These are phyloP conservation scores for Pteruthius melanotis DNA, from an alignment of 2,113 vertebrate species.

Conservation along the genomic window DNA sequence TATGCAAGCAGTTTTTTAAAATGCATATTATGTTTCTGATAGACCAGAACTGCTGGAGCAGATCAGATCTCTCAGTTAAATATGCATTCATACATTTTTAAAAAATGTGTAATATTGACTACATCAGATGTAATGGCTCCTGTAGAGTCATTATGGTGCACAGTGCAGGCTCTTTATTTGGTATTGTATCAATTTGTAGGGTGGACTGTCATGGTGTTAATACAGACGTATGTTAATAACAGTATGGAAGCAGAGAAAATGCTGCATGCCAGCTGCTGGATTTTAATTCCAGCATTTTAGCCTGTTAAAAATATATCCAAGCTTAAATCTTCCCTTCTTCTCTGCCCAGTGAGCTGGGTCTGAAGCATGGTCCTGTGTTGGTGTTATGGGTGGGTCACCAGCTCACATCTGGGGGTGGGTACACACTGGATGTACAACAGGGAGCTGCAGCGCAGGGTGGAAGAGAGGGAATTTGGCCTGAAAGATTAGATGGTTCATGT, in stretches of 20 bases:
- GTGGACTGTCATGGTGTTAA: slow-evolving; percentile 63
- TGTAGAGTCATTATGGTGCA: slow-evolving; percentile 56
- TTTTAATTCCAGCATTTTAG: slow-evolving; percentile 46
- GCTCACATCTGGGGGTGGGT: not conserved
- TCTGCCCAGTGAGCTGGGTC: not conserved
- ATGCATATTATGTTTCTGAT: slow-evolving; percentile 61
- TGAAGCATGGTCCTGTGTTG: rapidly evolving
- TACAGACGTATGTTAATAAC: slow-evolving; percentile 49
- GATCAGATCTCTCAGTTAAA: slow-evolving; percentile 74
- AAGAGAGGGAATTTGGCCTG: not conserved
- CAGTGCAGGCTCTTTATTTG: slow-evolving; percentile 64
- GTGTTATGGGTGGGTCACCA: not conserved
- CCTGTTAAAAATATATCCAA: not conserved
- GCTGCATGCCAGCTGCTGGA: not conserved
- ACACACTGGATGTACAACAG: rapidly evolving
- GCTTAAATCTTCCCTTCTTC: not conserved
- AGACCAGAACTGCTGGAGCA: slow-evolving; percentile 65
- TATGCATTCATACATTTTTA: slow-evolving; percentile 65
- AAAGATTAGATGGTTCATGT: slow-evolving; percentile 40
- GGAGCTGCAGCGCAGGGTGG: not conserved
- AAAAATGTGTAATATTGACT: slow-evolving; percentile 70
- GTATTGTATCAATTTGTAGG: slow-evolving; percentile 69
- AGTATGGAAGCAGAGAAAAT: slow-evolving; percentile 17
- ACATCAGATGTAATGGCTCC: slow-evolving; percentile 64
- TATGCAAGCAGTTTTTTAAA: slow-evolving; percentile 61